Evolutionary conservation across 2,888 invertebrate species (phyloP), one percentile per base, ranked within the genome.

Genomic region (Mellilla xanthometata): DNA sequence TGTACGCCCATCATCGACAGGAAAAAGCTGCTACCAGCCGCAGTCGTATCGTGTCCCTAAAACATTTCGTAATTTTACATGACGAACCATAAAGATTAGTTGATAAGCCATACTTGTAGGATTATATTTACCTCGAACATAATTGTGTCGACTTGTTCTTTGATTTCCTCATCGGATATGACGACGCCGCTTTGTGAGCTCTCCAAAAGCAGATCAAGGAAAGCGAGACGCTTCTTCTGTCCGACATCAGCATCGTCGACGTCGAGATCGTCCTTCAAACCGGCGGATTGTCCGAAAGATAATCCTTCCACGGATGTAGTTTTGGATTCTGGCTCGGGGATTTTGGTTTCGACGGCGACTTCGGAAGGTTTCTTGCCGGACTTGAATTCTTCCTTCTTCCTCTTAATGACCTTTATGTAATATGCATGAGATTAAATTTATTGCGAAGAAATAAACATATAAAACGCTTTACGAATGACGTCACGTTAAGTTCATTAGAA

Each of bases 151-250:
- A 95, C 95, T 91, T 96, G 95, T 71, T 96, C 95, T 62, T 94
- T 93, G 58, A 96, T 94, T 81, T 96, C 95, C 52, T 93, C 92
- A 50, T 95, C 95, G 13, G 93, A 92, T 41, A 95, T 91, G 28
- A 91, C 92, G 41, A 91, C 93, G 5, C 94, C 94, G 47, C 93
- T 94, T 54, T 94, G 93, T 45, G 95, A 92, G 60, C 95, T 93
- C 73, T 96, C 95, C 36, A 97, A 89, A 62, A 97, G 90, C 54
- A 96, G 89, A 81, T 98, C 97, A 59, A 97, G 91, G 84, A 97
- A 97, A 34, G 97, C 97, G 38, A 96, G 88, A 61, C 96, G 93
- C 66, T 94, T 94, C 83, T 96, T 96, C 68, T 95, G 94, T 8
- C 95, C 95, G 44, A 95, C 92, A 67, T 95, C 95, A 34, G 91